Percentiles rank a stretch among this genome's conserved stretches.
phyloP scores from a whole-genome alignment of 2,113 vertebrate species.

The Chloebia gouldiae region DNA sequence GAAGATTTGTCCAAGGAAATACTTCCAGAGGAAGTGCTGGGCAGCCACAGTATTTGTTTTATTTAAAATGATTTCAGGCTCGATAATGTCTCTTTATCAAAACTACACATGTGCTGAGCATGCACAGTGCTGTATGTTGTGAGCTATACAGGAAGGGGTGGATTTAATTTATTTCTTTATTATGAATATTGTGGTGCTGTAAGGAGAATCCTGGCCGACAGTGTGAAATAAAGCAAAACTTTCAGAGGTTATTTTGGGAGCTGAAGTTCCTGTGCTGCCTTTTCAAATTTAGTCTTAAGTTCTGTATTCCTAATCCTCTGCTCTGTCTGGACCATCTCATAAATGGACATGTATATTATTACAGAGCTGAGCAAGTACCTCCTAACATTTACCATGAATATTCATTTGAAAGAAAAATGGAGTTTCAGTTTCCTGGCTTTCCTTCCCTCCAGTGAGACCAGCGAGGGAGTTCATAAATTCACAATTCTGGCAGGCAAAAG shows the following conservation, averaged over 20 bases:
- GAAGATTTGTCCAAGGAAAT: constrained; percentile 32
- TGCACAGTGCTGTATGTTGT: neutral
- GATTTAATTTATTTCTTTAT: constrained; percentile 55
- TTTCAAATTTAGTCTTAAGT: neutral
- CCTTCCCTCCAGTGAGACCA: neutral
- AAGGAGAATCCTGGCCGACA: constrained; percentile 8
- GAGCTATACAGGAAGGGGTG: constrained; percentile 25
- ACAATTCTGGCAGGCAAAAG: neutral
- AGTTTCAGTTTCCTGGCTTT: constrained; percentile 10
- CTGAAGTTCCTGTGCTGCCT: constrained; percentile 10
- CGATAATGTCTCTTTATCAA: constrained; percentile 44
- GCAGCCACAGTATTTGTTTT: constrained; percentile 59
- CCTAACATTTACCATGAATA: neutral
- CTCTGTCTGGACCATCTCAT: constrained; percentile 37
- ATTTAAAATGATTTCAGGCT: constrained; percentile 53
- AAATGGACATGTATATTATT: neutral
- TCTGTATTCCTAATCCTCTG: constrained; percentile 3
- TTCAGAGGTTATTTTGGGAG: neutral
- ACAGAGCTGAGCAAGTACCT: neutral
- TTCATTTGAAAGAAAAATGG: constrained; percentile 20
- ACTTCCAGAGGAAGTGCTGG: constrained; percentile 54
- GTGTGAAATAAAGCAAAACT: constrained; percentile 11
- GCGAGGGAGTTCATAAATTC: neutral
- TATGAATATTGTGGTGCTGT: neutral
- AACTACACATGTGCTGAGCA: constrained; percentile 39